These are phyloP conservation scores for Drosophila mojavensis DNA, from an alignment of 1,140 invertebrate species.

Conservation along the genomic window DNA sequence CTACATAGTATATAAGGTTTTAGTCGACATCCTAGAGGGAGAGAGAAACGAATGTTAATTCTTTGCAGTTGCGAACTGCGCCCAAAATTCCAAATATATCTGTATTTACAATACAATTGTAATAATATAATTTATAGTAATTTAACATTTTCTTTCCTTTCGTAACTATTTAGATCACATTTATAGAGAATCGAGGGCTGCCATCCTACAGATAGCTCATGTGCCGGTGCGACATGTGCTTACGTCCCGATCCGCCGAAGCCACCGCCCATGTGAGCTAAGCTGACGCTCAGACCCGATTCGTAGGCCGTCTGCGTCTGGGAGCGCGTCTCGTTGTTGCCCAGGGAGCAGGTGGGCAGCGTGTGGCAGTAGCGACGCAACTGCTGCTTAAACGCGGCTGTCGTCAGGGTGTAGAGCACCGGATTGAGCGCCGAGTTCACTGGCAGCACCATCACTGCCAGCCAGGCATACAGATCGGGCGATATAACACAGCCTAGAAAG, in stretches of 20 bases:
- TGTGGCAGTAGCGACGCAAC: conserved; percentile 80
- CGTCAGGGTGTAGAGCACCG: conserved; percentile 89
- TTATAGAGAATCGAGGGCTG: background rate
- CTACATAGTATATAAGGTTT: background rate
- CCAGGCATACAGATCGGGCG: conserved; percentile 87
- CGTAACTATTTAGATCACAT: conserved; percentile 72
- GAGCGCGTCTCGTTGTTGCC: conserved; percentile 74
- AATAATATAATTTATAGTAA: conserved; percentile 44
- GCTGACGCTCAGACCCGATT: conserved; percentile 76
- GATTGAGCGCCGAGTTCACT: conserved; percentile 89
- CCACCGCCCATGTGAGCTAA: conserved; percentile 62
- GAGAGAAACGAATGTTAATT: background rate
- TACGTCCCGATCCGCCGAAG: conserved; percentile 59
- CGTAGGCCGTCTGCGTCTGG: conserved; percentile 74
- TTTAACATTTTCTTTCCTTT: background rate
- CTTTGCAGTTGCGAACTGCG: conserved; percentile 6
- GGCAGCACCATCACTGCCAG: conserved; percentile 89
- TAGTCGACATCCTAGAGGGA: no score
- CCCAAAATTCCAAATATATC: conserved; percentile 14
- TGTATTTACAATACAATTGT: conserved; percentile 4
- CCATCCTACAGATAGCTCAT: conserved; percentile 67
- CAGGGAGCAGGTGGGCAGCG: conserved; percentile 70
- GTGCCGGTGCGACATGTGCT: conserved; percentile 63
- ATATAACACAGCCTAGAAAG: conserved; percentile 83
- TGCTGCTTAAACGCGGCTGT: conserved; percentile 86